Conservation (phyloP, 1,140 invertebrate genomes). For the Dysdera silvatica region DNA sequence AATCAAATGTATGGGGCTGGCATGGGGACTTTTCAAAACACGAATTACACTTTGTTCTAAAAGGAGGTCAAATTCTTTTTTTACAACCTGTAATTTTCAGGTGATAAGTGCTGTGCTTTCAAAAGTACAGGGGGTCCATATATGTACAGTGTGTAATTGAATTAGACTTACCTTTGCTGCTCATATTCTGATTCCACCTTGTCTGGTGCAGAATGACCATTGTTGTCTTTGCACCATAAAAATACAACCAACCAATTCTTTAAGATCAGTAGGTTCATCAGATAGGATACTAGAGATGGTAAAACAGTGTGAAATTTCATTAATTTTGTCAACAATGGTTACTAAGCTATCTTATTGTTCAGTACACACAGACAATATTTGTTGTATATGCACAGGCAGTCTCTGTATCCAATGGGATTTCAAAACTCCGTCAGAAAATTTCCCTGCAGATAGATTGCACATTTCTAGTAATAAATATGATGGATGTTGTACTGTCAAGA, state of each 20-base stretch:
- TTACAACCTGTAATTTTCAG: neutral
- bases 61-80: neutral
- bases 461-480: neutral
- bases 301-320: neutral
- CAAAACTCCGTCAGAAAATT: neutral
- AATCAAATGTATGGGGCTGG: neutral
- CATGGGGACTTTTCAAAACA: neutral
- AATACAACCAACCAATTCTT: neutral
- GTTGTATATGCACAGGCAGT: neutral
- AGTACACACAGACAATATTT: neutral
- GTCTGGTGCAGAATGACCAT: neutral
- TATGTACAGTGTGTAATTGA: neutral
- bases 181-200: neutral
- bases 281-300: too few relatives aligned
- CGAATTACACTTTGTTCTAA: neutral
- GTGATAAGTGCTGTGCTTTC: neutral
- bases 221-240: neutral
- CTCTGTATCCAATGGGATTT: neutral
- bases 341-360: neutral
- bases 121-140: neutral
- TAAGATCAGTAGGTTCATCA: neutral
- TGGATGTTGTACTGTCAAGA: neutral
- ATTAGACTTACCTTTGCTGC: neutral
- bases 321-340: neutral
- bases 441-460: neutral